Percentiles rank a stretch among this genome's conserved stretches.
These are phyloP conservation scores for Albula glossodonta DNA, from an alignment of 2,113 vertebrate genomes.

Conservation along the genomic window DNA sequence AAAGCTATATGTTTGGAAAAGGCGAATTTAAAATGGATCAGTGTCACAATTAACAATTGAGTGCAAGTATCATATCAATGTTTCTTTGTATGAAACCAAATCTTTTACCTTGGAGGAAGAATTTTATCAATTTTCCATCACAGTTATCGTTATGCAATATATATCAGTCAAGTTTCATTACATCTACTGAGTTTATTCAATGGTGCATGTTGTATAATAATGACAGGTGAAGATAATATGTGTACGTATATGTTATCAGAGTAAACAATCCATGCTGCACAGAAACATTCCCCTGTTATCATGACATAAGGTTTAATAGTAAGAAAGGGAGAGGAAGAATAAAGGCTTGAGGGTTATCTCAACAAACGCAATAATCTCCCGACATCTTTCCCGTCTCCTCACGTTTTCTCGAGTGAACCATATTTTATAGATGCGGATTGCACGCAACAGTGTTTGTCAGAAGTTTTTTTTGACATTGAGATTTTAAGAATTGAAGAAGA, in stretches of 20 bases:
- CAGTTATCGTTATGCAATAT: neutral
- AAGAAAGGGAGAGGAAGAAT: neutral
- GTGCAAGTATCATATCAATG: no score
- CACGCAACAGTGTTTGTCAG: neutral
- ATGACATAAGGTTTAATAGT: neutral
- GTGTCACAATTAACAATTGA: no score
- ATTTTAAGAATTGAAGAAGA: neutral
- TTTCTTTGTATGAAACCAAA: no score
- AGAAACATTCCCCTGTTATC: neutral
- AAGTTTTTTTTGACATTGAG: neutral
- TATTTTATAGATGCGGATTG: constrained; percentile 1
- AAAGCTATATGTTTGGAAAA: no score
- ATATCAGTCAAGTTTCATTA: neutral
- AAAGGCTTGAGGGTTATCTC: neutral
- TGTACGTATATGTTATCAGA: neutral
- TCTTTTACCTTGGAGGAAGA: neutral
- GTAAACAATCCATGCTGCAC: neutral
- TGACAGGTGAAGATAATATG: neutral
- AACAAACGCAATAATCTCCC: neutral
- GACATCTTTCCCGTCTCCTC: neutral
- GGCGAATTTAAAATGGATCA: no score
- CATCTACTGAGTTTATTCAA: neutral
- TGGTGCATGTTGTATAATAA: neutral
- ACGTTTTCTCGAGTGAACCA: neutral
- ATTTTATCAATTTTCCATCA: neutral